A percentile compares a stretch with the other conserved stretches of the same genome.
These are phyloP conservation scores for Temnothorax nylanderi DNA, from an alignment of 1,140 invertebrate species.

Conservation along the genomic window DNA sequence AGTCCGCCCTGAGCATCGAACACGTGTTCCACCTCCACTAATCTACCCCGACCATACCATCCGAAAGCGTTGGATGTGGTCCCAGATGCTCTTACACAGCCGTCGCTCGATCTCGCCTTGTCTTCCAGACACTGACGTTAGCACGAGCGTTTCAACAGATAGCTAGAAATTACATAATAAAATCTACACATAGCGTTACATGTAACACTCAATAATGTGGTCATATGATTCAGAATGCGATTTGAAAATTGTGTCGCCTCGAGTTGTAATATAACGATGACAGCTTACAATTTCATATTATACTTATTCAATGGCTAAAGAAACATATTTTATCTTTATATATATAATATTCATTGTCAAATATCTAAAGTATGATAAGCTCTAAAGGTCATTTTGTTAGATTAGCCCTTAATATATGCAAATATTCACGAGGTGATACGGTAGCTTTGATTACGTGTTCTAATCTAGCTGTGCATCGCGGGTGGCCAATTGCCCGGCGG, in stretches of 20 bases:
- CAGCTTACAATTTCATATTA: neutral
- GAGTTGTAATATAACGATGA: neutral
- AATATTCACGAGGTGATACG: conserved; percentile 27
- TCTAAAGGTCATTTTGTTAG: neutral
- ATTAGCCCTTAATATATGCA: neutral
- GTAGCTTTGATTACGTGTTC: conserved; percentile 3
- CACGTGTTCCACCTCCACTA: conserved; percentile 85
- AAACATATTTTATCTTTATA: neutral
- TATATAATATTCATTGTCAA: neutral
- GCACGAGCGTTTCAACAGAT: conserved; percentile 15
- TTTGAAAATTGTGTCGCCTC: neutral
- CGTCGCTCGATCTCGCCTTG: conserved; percentile 73
- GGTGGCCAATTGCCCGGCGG: conserved; percentile 76
- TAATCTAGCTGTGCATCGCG: conserved; percentile 56
- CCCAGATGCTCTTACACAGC: conserved; percentile 83
- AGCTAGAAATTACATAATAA: conserved; percentile 39
- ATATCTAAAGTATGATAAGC: neutral
- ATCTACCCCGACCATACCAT: conserved; percentile 78
- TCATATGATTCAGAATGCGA: neutral
- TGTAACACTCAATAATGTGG: neutral
- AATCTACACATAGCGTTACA: neutral
- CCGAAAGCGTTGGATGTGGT: conserved; percentile 76
- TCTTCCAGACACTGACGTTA: conserved; percentile 68
- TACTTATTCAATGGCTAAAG: neutral
- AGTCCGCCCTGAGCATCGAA: conserved; percentile 79